Evolutionary conservation across 35 echinoderm and acorn worm species (phyloP), one percentile per base, ranked within the genome.

Genomic region (Apostichopus japonicus): DNA sequence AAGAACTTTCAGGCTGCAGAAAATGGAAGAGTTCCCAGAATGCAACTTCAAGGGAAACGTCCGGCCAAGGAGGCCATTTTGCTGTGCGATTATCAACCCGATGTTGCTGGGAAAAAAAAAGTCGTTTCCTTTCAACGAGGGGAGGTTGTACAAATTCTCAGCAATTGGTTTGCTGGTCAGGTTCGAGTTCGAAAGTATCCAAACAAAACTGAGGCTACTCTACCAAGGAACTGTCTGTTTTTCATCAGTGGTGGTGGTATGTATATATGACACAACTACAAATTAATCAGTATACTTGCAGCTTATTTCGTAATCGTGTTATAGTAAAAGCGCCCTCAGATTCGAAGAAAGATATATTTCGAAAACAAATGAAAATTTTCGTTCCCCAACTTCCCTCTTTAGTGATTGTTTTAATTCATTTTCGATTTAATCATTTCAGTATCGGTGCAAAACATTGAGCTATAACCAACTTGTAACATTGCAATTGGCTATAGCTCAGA

Each of bases 171-270:
- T 53, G 86, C 71, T 22, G 86, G 62, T 6, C 86, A 89, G 52
- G 86, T 89, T 23, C 86, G 86, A 65, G 61, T 89, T 13, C 61
- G 86, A 52, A 89, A 89, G 51, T 72, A 65, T 15, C 23, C 16
- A 4, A 56, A 89, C 62, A 89, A 33, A 44, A 72, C 10, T 1
- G 61, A 89, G 86, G 86, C 86, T 9, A 51, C 72, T 13, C 61
- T 89, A 16, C 86, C 86, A 19, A 89, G 86, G 16, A 89, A 89
- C 24, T 33, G 25, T 52, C 86, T 89, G 7, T 89, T 89, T n/a
- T 89, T 89, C 67, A 72, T 89, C 24, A 89, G 86, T 54, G 67
- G 61, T 89, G 67, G 51, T 17, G 86, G 86, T 89, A 89, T 62
- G 86, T 51, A 72, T 6, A 21, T 63, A 67, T 10, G 63, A 67